These are phyloP conservation scores for Acomys russatus DNA, from an alignment of 2,797 vertebrate genomes.

Conservation along the genomic window DNA sequence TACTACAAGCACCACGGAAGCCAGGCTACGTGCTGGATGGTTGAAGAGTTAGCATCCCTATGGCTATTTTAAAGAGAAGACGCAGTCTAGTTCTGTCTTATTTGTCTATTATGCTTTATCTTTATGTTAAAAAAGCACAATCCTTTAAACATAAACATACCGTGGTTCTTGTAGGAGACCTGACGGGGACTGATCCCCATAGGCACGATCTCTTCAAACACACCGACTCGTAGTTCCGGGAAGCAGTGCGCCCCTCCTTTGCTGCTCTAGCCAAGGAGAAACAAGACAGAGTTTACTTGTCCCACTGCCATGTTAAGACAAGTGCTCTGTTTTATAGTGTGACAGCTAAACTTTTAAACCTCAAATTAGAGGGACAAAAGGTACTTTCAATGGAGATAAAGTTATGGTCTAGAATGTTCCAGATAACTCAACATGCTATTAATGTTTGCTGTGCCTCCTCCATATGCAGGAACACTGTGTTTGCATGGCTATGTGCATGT, in stretches of 20 bases:
- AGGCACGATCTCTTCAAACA: constrained; percentile 97
- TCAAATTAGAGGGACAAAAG: not conserved
- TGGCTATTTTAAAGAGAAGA: not conserved
- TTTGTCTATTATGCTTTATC: constrained; percentile 22
- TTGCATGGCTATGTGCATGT: constrained; percentile 19
- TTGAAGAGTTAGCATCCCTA: not conserved
- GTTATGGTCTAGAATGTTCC: not conserved
- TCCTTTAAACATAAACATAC: constrained; percentile 87
- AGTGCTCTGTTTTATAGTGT: not conserved
- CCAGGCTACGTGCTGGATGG: not conserved
- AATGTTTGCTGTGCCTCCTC: not conserved
- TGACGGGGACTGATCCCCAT: constrained; percentile 95
- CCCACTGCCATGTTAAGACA: constrained; percentile 40
- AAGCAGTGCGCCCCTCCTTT: constrained; percentile 95
- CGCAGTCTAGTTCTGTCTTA: not conserved
- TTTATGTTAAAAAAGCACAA: constrained; percentile 7
- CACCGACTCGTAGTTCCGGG: constrained; percentile 93
- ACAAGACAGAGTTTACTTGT: constrained; percentile 73
- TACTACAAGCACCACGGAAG: not conserved
- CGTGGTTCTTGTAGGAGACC: constrained; percentile 94
- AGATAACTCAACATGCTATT: constrained; percentile 44
- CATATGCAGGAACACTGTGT: not conserved
- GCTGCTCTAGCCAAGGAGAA: constrained; percentile 91
- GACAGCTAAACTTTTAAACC: not conserved
- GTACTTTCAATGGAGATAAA: not conserved